A percentile compares a stretch with the other conserved stretches of the same genome.
Evolutionary conservation across 1,140 invertebrate genomes (phyloP).

Genomic region (Drosophila gunungcola): DNA sequence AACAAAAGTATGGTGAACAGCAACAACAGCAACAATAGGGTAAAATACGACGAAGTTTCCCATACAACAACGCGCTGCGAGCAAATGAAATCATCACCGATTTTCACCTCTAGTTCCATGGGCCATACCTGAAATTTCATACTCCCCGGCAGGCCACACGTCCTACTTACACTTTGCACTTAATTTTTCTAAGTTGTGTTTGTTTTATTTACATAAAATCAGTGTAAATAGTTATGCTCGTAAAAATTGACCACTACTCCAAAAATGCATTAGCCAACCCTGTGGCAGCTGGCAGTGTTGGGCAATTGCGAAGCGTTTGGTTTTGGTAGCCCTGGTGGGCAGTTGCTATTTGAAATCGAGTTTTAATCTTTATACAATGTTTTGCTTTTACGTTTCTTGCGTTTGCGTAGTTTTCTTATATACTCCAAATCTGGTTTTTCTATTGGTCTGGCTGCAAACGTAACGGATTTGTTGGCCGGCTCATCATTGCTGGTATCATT

Average conservation of each 20-base stretch:
- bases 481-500: constrained; percentile 64
- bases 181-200: constrained; percentile 66
- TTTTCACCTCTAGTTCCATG: constrained; percentile 29
- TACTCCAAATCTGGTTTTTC: constrained; percentile 35
- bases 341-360: constrained; percentile 53
- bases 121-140: constrained; percentile 5
- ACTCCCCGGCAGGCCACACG: background rate
- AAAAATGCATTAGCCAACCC: constrained; percentile 72
- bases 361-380: constrained; percentile 17
- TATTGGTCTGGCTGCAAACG: constrained; percentile 35
- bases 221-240: constrained; percentile 70
- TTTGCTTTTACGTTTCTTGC: constrained; percentile 26
- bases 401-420: constrained; percentile 42
- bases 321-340: constrained; percentile 20
- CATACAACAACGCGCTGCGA: constrained; percentile 75
- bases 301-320: background rate
- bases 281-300: constrained; percentile 57
- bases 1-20: constrained; percentile 31
- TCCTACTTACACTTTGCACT: constrained; percentile 71
- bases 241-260: constrained; percentile 78
- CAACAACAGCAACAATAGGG: constrained; percentile 59
- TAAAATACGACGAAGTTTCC: constrained; percentile 80
- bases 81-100: constrained; percentile 75
- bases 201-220: constrained; percentile 79
- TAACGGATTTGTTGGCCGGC: constrained; percentile 31